Base-by-base conservation (phyloP, 2,888 invertebrate genomes). In the Adela reaumurella region DNA sequence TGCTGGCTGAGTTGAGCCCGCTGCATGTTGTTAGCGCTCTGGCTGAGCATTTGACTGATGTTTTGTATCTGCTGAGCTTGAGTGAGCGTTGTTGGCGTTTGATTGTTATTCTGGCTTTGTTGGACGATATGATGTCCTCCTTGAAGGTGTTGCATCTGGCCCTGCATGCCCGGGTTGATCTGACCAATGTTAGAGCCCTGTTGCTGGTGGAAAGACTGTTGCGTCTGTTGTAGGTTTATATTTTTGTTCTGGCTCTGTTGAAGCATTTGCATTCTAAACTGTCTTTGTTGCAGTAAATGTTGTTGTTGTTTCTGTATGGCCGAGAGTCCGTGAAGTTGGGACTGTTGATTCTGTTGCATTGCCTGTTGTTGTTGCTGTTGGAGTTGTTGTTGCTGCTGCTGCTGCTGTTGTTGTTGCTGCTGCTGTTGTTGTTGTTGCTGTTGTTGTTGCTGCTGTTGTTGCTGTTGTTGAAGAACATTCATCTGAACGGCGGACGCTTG, bases 51-150 rank as follows among this genome's bases (percentile, higher is more conserved):
- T 56, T 86, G 86, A 43, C 81, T 81, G 17, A 83, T 84, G 45
- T 83, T 74, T 56, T 85, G 84, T 61, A 85, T 85, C 55, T 84
- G 81, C 55, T 85, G 84, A 55, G 85, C 85, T 43, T 84, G 83
- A 47, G 74, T 83, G 62, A 84, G 81, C 35, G 83, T 66, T 17
- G 70, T 71, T 2, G 70, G 60, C 2, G 67, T 63, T 16, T 74
- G 76, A 50, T 62, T 69, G 19, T 73, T 67, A 49, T 62, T 70
- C 53, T 65, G 67, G 47, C 55, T 56, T 53, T 74, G 73, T 52
- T 78, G 79, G 52, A 78, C 61, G 52, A 72, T 73, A 52, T 76
- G 76, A 51, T 79, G 77, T 48, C 59, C 68, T 49, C 58, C 59
- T 53, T 65, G 76, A 46, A 76, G 70, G 49, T 77, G 74, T 50